Evolutionary conservation across 2,797 vertebrate species (phyloP), one percentile per base, ranked within the genome.

Genomic region (Anguilla marmorata): DNA sequence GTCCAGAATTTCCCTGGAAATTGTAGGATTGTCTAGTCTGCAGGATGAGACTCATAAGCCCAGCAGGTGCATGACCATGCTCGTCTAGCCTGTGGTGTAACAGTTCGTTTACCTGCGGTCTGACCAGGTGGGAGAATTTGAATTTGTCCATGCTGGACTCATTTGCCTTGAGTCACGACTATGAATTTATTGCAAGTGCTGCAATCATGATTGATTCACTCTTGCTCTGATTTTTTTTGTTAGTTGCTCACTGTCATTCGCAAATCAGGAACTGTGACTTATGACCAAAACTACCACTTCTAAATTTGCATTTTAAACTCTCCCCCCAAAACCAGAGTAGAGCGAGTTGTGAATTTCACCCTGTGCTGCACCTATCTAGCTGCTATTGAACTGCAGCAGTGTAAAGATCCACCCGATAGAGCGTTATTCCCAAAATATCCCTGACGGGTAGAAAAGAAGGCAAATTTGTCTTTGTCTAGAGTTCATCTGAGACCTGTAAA

Each of bases 51-150:
- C 27, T 69, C 60, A 84, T 16, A 84, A 19, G 30, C 89, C 84
- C 85, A 88, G 88, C 91, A 91, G 90, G 93, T 93, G 90, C 86
- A 83, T 80, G 72, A 60, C 21, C 33, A n/a, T 19, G 54, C 33
- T 56, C 41, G 83, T 58, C 66, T 85, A 37, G 58, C 33, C 41
- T n/a, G 83, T 74, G 86, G 72, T 76, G 48, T 30, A 72, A 74
- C 86, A 69, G 80, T 86, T 89, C 84, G 89, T 89, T 90, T 90
- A 85, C 86, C 85, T 91, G 91, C 86, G 91, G 88, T 37, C 84
- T 21, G 79, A 48, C 86, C 92, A 91, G 84, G 88, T 91, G 90
- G 91, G 88, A 85, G 69, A 82, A 93, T 94, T 95, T 94, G 91
- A 93, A 92, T 92, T 21, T 89, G 66, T 33, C 72, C 90, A 79